Conservation (phyloP, 2,797 vertebrate genomes). For the Benthosema pterotum region DNA sequence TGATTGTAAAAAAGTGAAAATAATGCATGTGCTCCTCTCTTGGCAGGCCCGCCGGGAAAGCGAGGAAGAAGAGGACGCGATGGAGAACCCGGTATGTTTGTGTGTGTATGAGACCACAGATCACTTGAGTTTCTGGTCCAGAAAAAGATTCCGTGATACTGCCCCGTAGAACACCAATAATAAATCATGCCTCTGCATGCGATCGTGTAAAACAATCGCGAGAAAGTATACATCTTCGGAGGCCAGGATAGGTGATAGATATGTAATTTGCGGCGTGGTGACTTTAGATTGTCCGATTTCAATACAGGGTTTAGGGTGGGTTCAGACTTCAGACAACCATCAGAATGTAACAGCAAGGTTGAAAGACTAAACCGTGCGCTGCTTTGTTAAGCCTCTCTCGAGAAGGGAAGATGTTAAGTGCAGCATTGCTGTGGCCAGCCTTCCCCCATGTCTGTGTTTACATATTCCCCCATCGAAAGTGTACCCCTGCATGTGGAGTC, state of each 20-base stretch:
- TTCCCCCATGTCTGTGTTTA: neutral
- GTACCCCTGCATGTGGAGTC: neutral
- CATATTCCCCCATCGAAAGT: neutral
- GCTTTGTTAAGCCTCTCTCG: neutral
- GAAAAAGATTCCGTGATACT: slow-evolving; percentile 48
- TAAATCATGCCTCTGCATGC: slow-evolving; percentile 46
- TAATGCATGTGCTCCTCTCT: slow-evolving; percentile 42
- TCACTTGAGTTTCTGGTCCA: slow-evolving; percentile 42
- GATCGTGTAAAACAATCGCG: slow-evolving; percentile 57
- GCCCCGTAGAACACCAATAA: slow-evolving; percentile 56
- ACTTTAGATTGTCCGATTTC: slow-evolving; percentile 39
- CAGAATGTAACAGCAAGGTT: slow-evolving; percentile 26
- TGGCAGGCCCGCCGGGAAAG: slow-evolving; percentile 95
- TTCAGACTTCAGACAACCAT: slow-evolving; percentile 42
- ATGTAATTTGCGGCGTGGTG: slow-evolving; percentile 66
- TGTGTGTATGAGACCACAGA: slow-evolving; percentile 34
- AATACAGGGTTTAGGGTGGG: no score
- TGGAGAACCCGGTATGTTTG: slow-evolving; percentile 92
- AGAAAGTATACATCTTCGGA: slow-evolving; percentile 58
- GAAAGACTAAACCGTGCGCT: neutral
- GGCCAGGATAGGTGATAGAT: slow-evolving; percentile 60
- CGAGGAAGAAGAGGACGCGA: slow-evolving; percentile 95
- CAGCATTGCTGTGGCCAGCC: slow-evolving; percentile 10
- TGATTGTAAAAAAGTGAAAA: slow-evolving; percentile 28
- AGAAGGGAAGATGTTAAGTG: slow-evolving; percentile 6